Percentiles rank a stretch among this genome's conserved stretches.
Conservation (phyloP, 2,113 vertebrate genomes). For the Meriones unguiculatus region DNA sequence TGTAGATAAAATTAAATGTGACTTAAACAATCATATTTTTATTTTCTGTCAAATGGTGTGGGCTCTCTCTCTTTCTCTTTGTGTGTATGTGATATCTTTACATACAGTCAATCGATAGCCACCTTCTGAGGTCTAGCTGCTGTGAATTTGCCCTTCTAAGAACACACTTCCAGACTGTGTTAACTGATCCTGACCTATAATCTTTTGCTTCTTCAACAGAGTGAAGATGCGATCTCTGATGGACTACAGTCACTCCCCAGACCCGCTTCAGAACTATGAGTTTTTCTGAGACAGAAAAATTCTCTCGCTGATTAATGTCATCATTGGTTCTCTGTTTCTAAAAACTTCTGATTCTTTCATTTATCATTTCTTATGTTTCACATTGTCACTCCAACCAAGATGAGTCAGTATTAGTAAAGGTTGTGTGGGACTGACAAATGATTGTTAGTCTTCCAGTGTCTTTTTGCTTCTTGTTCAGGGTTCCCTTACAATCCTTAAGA, state of each 20-base stretch:
- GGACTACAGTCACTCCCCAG: neutral
- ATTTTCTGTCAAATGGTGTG: too few species aligned
- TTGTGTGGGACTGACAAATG: neutral
- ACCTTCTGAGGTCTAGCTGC: neutral
- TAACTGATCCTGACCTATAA: neutral
- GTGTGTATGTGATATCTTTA: neutral
- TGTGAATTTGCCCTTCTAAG: neutral
- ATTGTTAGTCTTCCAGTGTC: neutral
- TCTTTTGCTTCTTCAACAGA: neutral
- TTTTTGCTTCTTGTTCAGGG: neutral
- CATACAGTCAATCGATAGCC: neutral
- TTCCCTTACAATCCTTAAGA: neutral
- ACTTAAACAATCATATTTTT: too few species aligned
- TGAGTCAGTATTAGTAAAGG: neutral
- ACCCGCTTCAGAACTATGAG: neutral
- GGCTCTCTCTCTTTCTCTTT: neutral
- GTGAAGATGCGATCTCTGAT: neutral
- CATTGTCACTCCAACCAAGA: too few species aligned
- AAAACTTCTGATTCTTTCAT: neutral
- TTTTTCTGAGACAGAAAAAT: neutral
- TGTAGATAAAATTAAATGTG: too few species aligned
- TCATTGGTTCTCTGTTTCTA: neutral
- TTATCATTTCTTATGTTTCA: neutral
- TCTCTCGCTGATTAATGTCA: too few species aligned
- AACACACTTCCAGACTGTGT: neutral